Evolutionary conservation across 1,140 invertebrate genomes (phyloP).

Genomic region (Drosophila trapezifrons): DNA sequence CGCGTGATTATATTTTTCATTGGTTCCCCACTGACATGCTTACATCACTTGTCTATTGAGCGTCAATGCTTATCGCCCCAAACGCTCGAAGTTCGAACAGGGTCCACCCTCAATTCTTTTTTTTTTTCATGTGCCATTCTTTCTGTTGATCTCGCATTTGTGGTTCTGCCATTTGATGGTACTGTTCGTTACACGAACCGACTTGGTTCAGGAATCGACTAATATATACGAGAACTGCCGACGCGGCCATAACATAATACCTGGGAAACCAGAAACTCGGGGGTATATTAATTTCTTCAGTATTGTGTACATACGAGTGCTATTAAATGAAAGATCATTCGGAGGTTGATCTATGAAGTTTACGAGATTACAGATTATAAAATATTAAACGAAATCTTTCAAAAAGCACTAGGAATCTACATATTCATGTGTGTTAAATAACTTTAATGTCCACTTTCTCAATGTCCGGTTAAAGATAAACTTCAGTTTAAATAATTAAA

Average conservation of each 20-base stretch:
- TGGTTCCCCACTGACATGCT: constrained; percentile 1
- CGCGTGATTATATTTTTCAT: constrained; percentile 11
- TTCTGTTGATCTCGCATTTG: constrained; percentile 67
- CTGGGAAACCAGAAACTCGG: constrained; percentile 6
- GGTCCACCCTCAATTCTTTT: constrained; percentile 59
- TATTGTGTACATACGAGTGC: not conserved
- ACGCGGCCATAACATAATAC: constrained; percentile 31
- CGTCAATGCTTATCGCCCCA: constrained; percentile 7
- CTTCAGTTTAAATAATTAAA: too few relatives aligned
- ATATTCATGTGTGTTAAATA: too few relatives aligned
- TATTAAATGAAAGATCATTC: constrained; percentile 11
- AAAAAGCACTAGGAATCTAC: not conserved
- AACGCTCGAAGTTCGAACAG: constrained; percentile 26
- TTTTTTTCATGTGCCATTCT: constrained; percentile 43
- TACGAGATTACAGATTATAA: not conserved
- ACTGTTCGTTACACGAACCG: constrained; percentile 71
- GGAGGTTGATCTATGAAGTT: constrained; percentile 9
- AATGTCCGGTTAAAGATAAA: too few relatives aligned
- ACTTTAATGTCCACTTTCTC: too few relatives aligned
- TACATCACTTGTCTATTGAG: constrained; percentile 5
- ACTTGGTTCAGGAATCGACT: constrained; percentile 65
- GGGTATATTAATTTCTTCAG: constrained; percentile 1
- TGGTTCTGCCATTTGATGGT: constrained; percentile 65
- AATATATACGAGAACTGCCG: constrained; percentile 55
- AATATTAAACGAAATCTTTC: not conserved